Base-by-base conservation (phyloP, 2,113 vertebrate genomes). In the Tupaia chinensis region DNA sequence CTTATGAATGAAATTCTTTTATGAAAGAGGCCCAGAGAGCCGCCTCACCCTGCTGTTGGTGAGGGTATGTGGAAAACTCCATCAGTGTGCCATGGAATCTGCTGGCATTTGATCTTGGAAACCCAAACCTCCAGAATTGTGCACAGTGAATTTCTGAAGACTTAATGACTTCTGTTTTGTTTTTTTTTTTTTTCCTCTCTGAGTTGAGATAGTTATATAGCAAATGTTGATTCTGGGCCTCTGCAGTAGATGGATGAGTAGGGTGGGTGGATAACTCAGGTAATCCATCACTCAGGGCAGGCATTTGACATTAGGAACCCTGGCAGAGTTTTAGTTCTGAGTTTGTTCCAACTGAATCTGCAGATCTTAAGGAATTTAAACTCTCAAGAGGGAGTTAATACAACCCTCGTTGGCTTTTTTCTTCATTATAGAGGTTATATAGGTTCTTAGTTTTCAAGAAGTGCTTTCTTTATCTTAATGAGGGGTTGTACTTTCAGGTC, bases 361-460 rank as follows among this genome's bases (percentile, higher is more conserved):
- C 7, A 80, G 77, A 65, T 61, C 17, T 15, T 16, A 90, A 70
- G 29, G 25, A 90, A 87, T 84, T 90, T 65, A 87, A 66, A 74
- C 65, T 78, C 16, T 78, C 17, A n/a, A 19, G 54, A 10, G 63
- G 27, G 15, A 44, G 53, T 58, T 68, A 73, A 79, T 58, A 60
- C 2, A 13, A 7, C 22, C 23, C 25, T 74, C 61, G 44, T 0
- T 66, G 56, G 15, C 22, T 74, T 82, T 77, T 61, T 34, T n/a
- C 65, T 83, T 81, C 44, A 83, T 81, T 81, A 80, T 9, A 93
- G 54, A 94, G 44, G 14, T 81, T 81, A 80, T 9, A 93, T 44
- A 94, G 44, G 14, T 17, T 53, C 15, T 65, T 68, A 13, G 63
- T 63, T 81, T 91, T 77, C 20, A 88, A 3, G 22, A 92, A n/a